Conservation (phyloP, 2,797 vertebrate genomes). For the Microctenopoma steveboyesi region DNA sequence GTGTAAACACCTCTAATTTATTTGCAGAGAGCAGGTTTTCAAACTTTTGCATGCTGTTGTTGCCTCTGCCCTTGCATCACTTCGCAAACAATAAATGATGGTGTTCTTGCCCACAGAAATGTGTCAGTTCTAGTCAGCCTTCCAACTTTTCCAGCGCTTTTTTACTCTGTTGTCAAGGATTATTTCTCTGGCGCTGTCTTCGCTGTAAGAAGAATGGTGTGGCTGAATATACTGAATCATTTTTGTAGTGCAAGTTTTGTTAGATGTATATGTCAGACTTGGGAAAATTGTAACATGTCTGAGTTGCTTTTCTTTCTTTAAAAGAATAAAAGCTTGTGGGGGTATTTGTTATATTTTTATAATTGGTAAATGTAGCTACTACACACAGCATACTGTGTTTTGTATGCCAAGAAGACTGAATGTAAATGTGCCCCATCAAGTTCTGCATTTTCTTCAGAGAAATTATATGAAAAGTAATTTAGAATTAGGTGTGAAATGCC, state of each 20-base stretch:
- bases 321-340: neutral
- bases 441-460: neutral
- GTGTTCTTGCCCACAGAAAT: conserved; percentile 23
- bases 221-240: conserved; percentile 21
- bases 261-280: conserved; percentile 25
- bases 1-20: neutral
- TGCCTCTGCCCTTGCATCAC: conserved; percentile 24
- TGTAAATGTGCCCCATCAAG: conserved; percentile 2
- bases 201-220: conserved; percentile 40
- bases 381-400: too few relatives aligned
- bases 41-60: conserved; percentile 10
- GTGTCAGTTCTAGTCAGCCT: conserved; percentile 28
- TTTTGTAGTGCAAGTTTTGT: conserved; percentile 23
- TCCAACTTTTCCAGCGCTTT: conserved; percentile 22
- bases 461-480: neutral
- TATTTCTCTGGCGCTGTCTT: conserved; percentile 39
- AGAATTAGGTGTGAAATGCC: neutral
- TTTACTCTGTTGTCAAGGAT: conserved; percentile 38
- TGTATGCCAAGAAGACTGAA: conserved; percentile 4
- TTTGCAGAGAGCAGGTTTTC: conserved; percentile 9
- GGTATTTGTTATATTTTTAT: neutral
- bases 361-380: neutral
- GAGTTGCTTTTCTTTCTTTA: neutral
- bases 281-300: conserved; percentile 6
- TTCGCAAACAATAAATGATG: conserved; percentile 48